Conservation (phyloP, 2,797 vertebrate genomes). For the Presbytis comata region DNA sequence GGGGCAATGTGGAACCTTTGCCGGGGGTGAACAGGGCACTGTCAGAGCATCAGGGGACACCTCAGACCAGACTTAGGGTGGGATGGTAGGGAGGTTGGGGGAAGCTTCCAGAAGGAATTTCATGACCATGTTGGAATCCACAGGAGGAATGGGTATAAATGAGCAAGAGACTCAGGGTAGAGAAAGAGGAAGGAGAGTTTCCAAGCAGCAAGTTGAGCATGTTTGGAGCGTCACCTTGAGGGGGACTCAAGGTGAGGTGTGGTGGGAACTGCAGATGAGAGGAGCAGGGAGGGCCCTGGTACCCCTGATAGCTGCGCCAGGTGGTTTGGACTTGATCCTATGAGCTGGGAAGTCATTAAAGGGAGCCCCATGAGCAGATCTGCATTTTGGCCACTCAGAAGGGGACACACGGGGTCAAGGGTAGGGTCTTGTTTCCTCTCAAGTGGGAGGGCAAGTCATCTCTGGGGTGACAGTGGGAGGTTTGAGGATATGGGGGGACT, state of each 20-base stretch:
- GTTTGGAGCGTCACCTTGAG: background rate
- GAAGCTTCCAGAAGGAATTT: constrained; percentile 1
- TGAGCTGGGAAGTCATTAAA: background rate
- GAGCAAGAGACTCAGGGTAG: background rate
- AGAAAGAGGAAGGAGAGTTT: background rate
- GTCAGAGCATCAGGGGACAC: background rate
- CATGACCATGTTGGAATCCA: background rate
- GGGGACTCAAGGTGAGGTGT: background rate
- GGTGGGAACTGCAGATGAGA: background rate
- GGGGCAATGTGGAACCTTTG: background rate
- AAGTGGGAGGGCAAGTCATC: background rate
- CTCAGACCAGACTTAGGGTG: background rate
- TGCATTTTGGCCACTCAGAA: background rate
- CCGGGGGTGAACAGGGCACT: background rate
- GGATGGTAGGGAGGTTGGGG: background rate
- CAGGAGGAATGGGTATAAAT: background rate
- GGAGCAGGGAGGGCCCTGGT: background rate
- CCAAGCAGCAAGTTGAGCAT: background rate
- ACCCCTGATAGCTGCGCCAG: background rate
- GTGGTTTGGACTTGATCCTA: background rate
- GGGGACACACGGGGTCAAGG: background rate
- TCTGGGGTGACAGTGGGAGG: background rate
- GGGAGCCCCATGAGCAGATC: background rate
- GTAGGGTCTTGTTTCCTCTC: background rate
- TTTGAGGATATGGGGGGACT: rapidly evolving